phyloP scores from a whole-genome alignment of 2,113 vertebrate species.

The Desmodus rotundus region DNA sequence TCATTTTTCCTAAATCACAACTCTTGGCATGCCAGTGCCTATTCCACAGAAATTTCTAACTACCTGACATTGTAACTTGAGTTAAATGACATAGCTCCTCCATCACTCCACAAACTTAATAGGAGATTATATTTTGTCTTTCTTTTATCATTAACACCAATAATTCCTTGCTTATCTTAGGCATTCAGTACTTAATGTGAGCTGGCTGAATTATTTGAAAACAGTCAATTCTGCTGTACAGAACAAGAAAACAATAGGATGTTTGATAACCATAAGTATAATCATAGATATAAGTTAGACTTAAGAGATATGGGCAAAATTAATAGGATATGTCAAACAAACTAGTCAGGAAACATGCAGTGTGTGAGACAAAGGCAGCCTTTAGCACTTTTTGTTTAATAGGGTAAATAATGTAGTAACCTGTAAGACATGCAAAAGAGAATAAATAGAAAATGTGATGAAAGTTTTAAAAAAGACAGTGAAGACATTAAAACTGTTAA shows the following conservation, averaged over 20 bases:
- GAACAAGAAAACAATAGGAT: not conserved
- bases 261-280: not conserved
- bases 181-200: not conserved
- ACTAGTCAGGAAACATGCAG: not conserved
- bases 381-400: not conserved
- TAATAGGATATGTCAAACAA: not conserved
- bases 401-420: not conserved
- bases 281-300: not conserved
- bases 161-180: not conserved
- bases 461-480: not conserved
- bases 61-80: not conserved
- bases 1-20: not conserved
- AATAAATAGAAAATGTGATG: not conserved
- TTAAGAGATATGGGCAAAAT: not conserved
- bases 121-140: not conserved
- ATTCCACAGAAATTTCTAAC: not conserved
- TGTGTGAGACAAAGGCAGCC: not conserved
- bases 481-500: not conserved
- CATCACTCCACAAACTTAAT: not conserved
- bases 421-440: not conserved
- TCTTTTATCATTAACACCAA: not conserved
- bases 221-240: not conserved
- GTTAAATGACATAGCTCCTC: not conserved
- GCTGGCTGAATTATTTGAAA: not conserved
- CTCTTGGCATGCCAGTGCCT: not conserved